A percentile compares a stretch with the other conserved stretches of the same genome.
These are phyloP conservation scores for Suncus etruscus DNA, from an alignment of 2,113 vertebrate species.

Conservation along the genomic window DNA sequence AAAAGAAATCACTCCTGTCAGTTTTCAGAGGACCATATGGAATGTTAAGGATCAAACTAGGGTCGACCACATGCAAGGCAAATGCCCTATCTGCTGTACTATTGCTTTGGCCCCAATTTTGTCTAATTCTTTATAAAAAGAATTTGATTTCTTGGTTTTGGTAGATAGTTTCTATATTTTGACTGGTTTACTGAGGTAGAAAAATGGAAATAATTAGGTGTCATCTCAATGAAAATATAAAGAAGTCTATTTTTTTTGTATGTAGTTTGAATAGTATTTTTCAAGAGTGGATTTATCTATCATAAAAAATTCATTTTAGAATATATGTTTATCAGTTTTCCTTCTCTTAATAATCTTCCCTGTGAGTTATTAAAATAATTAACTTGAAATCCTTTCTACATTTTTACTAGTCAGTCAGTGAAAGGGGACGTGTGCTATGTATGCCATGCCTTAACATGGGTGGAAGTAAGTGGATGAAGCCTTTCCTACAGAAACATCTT, in stretches of 20 bases:
- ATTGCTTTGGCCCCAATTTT: neutral
- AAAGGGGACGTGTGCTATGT: neutral
- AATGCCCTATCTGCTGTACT: too few species aligned
- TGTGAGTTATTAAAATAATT: neutral
- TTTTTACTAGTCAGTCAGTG: neutral
- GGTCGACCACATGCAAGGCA: too few species aligned
- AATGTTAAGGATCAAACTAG: too few species aligned
- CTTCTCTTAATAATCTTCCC: neutral
- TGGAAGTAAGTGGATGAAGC: neutral
- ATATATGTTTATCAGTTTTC: slow-evolving; percentile 5
- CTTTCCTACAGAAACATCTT: neutral
- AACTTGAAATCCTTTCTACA: slow-evolving; percentile 25
- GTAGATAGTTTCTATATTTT: slow-evolving; percentile 4
- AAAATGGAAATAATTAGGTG: slow-evolving; percentile 4
- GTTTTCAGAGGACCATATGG: too few species aligned
- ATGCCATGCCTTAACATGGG: neutral
- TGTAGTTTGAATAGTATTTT: neutral
- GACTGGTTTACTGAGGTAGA: slow-evolving; percentile 14
- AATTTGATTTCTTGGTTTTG: slow-evolving; percentile 19
- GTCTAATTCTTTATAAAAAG: slow-evolving; percentile 48
- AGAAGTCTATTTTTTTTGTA: neutral
- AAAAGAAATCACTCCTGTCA: too few species aligned
- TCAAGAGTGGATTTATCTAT: neutral
- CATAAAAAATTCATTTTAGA: neutral
- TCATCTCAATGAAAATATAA: neutral